phyloP scores from a whole-genome alignment of 2,888 invertebrate genomes.

The Nomada fucata region DNA sequence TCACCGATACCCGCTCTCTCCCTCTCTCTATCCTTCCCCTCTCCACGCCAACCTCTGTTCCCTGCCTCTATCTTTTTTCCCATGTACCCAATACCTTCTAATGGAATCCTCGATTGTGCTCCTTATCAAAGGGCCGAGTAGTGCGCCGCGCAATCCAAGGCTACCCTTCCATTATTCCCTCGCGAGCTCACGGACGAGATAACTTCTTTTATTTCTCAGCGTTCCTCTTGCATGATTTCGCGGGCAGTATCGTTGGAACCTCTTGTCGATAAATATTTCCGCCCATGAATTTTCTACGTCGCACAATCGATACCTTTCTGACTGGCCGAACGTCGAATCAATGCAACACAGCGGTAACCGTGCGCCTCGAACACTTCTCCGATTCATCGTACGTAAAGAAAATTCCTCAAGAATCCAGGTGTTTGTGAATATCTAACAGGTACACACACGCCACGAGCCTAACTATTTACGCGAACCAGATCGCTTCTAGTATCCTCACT shows the following conservation, averaged over 20 bases:
- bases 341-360: too few species aligned
- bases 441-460: too few species aligned
- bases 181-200: slow-evolving; percentile 64
- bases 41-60: slow-evolving; percentile 10
- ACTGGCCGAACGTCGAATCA: too few species aligned
- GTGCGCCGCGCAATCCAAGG: slow-evolving; percentile 63
- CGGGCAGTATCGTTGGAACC: background rate
- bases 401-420: too few species aligned
- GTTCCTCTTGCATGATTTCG: slow-evolving; percentile 35
- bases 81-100: slow-evolving; percentile 76
- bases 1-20: slow-evolving; percentile 69
- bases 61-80: slow-evolving; percentile 48
- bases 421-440: too few species aligned
- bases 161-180: slow-evolving; percentile 67
- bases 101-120: slow-evolving; percentile 80
- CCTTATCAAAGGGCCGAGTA: slow-evolving; percentile 75
- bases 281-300: too few species aligned
- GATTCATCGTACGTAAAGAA: too few species aligned
- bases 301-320: too few species aligned
- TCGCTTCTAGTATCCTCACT: too few species aligned
- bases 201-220: slow-evolving; percentile 72
- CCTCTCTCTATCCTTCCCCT: slow-evolving; percentile 46
- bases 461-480: too few species aligned
- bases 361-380: too few species aligned
- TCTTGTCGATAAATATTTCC: too few species aligned